Evolutionary conservation across 2,113 vertebrate species (phyloP), one percentile per base, ranked within the genome.

Genomic region (Colinus virginianus): DNA sequence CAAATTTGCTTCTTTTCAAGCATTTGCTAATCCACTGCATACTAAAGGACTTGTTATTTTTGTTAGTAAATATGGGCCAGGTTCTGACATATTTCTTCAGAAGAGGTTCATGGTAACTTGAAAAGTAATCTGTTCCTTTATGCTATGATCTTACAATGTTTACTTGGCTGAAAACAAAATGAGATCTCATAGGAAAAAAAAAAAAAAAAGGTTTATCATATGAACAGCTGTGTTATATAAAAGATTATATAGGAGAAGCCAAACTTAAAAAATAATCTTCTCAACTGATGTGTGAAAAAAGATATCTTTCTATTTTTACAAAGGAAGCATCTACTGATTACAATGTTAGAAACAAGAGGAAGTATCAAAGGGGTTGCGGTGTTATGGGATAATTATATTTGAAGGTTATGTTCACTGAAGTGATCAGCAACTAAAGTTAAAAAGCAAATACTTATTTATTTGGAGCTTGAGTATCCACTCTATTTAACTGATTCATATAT

Each of bases 371-470:
- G 17, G 25, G 8, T 6, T 56, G 88, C 75, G 30, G 36, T 13
- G 59, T 80, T 85, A 79, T n/a, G 16, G 7, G 7, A 8, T 56
- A 68, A 68, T 91, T 86, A 53, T 42, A 66, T 76, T 78, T 72
- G 63, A 72, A 49, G 17, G 19, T 48, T 85, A 5, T n/a, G 14
- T 55, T 13, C 64, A 81, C 67, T 58, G 69, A 87, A 3, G 38
- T 78, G 21, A 49, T 58, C 36, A 66, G n/a, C 9, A 72, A 6
- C 11, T 7, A 69, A 90, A 77, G 28, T 46, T 88, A 90, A 93
- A 90, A 91, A 93, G 81, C 19, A 58, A 93, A 58, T 38, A 34
- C 21, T 83, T 79, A 56, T 61, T 81, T 42, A 64, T n/a, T 84
- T 84, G 62, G 25, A 71, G 4, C 16, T 75, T 82, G 84, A 42